A percentile compares a stretch with the other conserved stretches of the same genome.
These are phyloP conservation scores for Rhadina sibilatrix DNA, from an alignment of 2,113 vertebrate genomes.

Conservation along the genomic window DNA sequence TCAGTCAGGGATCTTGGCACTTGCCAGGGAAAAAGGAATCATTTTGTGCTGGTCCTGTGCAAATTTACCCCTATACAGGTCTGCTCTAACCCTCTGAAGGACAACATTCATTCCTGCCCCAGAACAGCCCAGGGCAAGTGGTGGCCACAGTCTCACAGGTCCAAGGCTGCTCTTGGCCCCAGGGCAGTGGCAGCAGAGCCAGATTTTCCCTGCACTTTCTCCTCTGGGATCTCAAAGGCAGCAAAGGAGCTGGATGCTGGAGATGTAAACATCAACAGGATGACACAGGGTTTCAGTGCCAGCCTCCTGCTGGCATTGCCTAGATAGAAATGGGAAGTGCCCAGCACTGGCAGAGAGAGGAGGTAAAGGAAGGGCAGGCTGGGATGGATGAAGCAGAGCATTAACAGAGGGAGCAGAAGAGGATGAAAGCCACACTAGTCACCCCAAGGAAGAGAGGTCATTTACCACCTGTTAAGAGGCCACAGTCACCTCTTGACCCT, in stretches of 20 bases:
- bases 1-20: neutral
- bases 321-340: neutral
- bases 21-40: neutral
- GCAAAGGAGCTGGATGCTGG: neutral
- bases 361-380: neutral
- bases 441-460: neutral
- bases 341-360: neutral
- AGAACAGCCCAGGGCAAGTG: neutral
- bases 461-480: neutral
- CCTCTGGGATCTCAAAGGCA: neutral
- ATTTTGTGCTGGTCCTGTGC: neutral
- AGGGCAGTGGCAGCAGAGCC: neutral
- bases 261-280: neutral
- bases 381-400: neutral
- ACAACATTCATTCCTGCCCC: neutral
- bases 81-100: neutral
- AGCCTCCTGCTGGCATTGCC: neutral
- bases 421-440: neutral
- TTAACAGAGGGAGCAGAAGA: neutral
- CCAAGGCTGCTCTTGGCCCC: neutral
- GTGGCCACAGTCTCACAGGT: rapidly evolving
- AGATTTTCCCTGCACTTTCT: neutral
- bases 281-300: neutral
- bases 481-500: neutral
- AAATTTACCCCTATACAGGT: neutral